Evolutionary conservation across 2,113 vertebrate genomes (phyloP), one percentile per base, ranked within the genome.

Genomic region (Damaliscus lunatus): DNA sequence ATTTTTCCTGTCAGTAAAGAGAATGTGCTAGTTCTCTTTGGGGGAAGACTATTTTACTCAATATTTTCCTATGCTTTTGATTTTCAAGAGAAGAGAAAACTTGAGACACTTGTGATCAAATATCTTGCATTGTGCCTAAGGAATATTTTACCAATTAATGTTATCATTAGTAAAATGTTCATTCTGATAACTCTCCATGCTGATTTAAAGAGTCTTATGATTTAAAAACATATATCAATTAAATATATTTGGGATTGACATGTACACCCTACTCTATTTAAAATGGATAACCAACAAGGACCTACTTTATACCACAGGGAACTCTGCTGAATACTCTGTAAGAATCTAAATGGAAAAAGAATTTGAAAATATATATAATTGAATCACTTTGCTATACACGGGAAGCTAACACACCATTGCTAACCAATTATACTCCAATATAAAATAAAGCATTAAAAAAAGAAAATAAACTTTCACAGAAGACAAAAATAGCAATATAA

Each of bases 71-170:
- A 57, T 57, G 9, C 55, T 57, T 57, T 57, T 57, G 55, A 57
- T 57, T 57, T 57, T 57, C 55, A 57, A 53, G 59, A 87, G 23
- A 55, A 90, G 40, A 77, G 19, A 95, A 59, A 27, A 84, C 31
- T 96, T 94, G 81, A 91, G 7, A 46, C 5, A 81, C 11, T 96
- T 94, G 15, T 62, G 25, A 87, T 71, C 2, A 14, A 88, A 13
- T 84, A 1, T 85, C 67, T 93, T 89, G 50, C 71, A 50, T 43
- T 74, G 21, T 50, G 25, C 23, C 2, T 43, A 91, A 60, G 19
- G 33, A 82, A 57, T 60, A 40, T 55, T 94, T 93, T 97, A 95
- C 60, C 80, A 83, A 83, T 33, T 89, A 80, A 90, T 59, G n/a
- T 67, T 21, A 64, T 62, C 12, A 74, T 89, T 78, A 71, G 40